Conservation (phyloP, 2,888 invertebrate genomes). For the Pinctada fucata region DNA sequence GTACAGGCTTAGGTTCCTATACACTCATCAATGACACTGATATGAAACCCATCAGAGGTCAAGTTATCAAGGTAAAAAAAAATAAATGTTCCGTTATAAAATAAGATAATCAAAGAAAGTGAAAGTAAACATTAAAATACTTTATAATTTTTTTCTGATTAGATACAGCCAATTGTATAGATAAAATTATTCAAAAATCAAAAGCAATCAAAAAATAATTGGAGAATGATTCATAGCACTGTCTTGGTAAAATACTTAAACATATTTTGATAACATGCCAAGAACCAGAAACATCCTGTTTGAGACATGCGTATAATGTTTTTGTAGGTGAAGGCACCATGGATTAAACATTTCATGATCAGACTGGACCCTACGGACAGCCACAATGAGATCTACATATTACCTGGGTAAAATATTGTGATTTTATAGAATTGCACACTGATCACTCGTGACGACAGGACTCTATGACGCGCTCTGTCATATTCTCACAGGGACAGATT, state of each 20-base stretch:
- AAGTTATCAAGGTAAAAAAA: constrained; percentile 20
- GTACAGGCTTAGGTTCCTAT: constrained; percentile 25
- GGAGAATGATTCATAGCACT: too few relatives aligned
- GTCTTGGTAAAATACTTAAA: too few relatives aligned
- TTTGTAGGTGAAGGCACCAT: constrained; percentile 30
- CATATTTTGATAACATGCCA: too few relatives aligned
- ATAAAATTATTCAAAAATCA: too few relatives aligned
- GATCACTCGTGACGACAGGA: too few relatives aligned
- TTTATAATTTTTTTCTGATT: background rate
- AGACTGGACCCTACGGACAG: background rate
- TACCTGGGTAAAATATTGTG: too few relatives aligned
- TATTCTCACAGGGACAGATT: too few relatives aligned
- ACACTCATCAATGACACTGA: constrained; percentile 13
- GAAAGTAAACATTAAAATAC: background rate
- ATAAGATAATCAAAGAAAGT: background rate
- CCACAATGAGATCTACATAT: constrained; percentile 1
- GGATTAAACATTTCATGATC: constrained; percentile 35
- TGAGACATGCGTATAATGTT: too few relatives aligned
- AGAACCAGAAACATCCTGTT: too few relatives aligned
- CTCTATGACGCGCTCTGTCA: too few relatives aligned
- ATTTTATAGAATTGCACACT: too few relatives aligned
- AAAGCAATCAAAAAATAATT: too few relatives aligned
- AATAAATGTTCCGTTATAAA: background rate
- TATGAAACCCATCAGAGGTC: constrained; percentile 28
- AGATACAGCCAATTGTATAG: background rate